Evolutionary conservation across 2,113 vertebrate genomes (phyloP).

Genomic region (Shinisaurus crocodilurus): DNA sequence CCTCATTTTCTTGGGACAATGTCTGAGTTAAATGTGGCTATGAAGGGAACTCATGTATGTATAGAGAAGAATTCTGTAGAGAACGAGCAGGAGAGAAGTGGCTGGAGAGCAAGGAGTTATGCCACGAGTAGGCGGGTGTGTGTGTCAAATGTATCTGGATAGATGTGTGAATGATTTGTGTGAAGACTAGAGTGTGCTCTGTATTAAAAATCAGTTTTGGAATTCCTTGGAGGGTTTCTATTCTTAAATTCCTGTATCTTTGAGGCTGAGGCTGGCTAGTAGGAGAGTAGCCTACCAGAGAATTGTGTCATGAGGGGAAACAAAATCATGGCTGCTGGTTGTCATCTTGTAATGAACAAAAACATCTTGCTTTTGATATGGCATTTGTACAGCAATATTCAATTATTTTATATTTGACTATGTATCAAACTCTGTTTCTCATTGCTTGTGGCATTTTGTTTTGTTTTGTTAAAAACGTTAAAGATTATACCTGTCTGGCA

Average conservation of each 20-base stretch:
- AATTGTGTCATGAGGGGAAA: neutral
- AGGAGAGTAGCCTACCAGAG: neutral
- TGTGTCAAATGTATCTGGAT: neutral
- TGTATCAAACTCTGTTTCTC: neutral
- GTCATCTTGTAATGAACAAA: neutral
- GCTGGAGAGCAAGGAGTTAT: neutral
- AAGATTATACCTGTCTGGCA: neutral
- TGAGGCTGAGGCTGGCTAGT: neutral
- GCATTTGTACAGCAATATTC: neutral
- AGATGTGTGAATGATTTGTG: neutral
- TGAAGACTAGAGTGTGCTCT: neutral
- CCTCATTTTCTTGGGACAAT: neutral
- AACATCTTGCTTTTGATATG: neutral
- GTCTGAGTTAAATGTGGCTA: neutral
- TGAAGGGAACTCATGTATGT: neutral
- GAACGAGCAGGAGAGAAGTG: neutral
- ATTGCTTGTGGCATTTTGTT: neutral
- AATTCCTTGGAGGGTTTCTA: too few relatives aligned
- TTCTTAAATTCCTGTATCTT: neutral
- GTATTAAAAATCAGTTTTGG: neutral
- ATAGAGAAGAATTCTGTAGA: neutral
- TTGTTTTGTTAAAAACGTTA: constrained; percentile 1
- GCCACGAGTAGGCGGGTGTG: neutral
- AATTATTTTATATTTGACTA: constrained; percentile 10
- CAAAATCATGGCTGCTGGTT: neutral